Conservation (phyloP, 2,797 vertebrate species). For the Lophius americanus region DNA sequence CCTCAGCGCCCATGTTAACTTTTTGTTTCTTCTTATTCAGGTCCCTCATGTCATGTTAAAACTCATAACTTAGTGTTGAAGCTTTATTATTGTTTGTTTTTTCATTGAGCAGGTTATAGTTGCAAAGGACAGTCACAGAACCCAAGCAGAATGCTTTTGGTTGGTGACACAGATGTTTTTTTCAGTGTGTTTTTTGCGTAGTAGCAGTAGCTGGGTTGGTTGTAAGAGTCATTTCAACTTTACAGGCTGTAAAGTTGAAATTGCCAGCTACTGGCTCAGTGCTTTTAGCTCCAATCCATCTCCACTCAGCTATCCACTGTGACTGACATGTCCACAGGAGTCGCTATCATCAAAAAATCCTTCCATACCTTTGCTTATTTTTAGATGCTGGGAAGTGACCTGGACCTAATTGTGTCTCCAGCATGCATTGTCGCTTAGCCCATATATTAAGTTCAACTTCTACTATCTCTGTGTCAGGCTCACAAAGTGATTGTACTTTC, state of each 20-base stretch:
- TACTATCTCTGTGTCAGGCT: constrained; percentile 22
- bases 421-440: constrained; percentile 21
- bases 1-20: constrained; percentile 43
- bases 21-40: constrained; percentile 23
- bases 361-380: constrained; percentile 6
- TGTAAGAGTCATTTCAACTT: constrained; percentile 17
- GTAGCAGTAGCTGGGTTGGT: not conserved
- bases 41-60: constrained; percentile 40
- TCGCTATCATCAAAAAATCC: constrained; percentile 40
- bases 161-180: constrained; percentile 16
- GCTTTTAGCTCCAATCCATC: constrained; percentile 35
- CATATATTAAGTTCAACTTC: constrained; percentile 37
- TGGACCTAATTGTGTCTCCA: constrained; percentile 25
- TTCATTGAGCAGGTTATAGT: constrained; percentile 8
- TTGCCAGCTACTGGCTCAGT: constrained; percentile 13
- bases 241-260: constrained; percentile 15
- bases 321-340: constrained; percentile 24
- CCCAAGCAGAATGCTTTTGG: constrained; percentile 1
- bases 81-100: constrained; percentile 39
- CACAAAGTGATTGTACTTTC: constrained; percentile 22
- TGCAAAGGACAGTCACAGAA: constrained; percentile 18
- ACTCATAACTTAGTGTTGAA: constrained; percentile 17
- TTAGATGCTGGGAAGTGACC: constrained; percentile 29
- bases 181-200: constrained; percentile 1
- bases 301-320: constrained; percentile 16